Conservation (phyloP, 2,888 invertebrate species). For the Volucella zonaria region DNA sequence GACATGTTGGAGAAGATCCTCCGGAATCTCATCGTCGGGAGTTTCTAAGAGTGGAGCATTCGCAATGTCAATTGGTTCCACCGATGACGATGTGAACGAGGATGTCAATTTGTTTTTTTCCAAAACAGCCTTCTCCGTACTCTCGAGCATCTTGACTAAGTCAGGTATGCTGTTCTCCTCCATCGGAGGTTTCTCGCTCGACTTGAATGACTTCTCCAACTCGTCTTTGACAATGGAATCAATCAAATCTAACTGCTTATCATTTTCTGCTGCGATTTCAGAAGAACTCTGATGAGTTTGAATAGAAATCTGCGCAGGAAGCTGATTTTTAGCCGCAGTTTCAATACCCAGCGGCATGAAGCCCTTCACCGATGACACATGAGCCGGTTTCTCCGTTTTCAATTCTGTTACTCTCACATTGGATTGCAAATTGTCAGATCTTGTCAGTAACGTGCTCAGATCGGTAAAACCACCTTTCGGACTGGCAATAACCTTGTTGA, state of each 20-base stretch:
- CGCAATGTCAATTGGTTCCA: slow-evolving; percentile 79
- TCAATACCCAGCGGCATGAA: slow-evolving; percentile 81
- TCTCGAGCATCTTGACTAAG: slow-evolving; percentile 84
- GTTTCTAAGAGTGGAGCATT: slow-evolving; percentile 81
- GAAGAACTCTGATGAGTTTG: slow-evolving; percentile 81
- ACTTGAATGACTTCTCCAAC: slow-evolving; percentile 76
- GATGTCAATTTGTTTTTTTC: slow-evolving; percentile 66
- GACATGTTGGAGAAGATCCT: slow-evolving; percentile 89
- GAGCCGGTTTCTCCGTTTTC: slow-evolving; percentile 50
- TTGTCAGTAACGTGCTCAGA: slow-evolving; percentile 75
- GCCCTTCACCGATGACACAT: slow-evolving; percentile 75
- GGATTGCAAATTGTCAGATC: slow-evolving; percentile 67
- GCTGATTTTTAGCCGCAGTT: slow-evolving; percentile 79
- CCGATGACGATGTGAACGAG: slow-evolving; percentile 68
- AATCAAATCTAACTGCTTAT: slow-evolving; percentile 82
- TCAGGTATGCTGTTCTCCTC: slow-evolving; percentile 82
- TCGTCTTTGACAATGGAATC: slow-evolving; percentile 82
- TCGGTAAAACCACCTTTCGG: slow-evolving; percentile 77
- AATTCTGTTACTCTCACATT: slow-evolving; percentile 79
- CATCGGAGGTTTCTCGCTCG: slow-evolving; percentile 74
- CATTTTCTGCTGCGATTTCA: slow-evolving; percentile 81
- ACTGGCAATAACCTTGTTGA: slow-evolving; percentile 78
- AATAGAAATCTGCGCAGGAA: slow-evolving; percentile 82
- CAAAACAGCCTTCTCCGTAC: slow-evolving; percentile 78
- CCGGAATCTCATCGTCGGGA: slow-evolving; percentile 87